Evolutionary conservation across 1,140 invertebrate species (phyloP), one percentile per base, ranked within the genome.

Genomic region (Metopolophium dirhodum): DNA sequence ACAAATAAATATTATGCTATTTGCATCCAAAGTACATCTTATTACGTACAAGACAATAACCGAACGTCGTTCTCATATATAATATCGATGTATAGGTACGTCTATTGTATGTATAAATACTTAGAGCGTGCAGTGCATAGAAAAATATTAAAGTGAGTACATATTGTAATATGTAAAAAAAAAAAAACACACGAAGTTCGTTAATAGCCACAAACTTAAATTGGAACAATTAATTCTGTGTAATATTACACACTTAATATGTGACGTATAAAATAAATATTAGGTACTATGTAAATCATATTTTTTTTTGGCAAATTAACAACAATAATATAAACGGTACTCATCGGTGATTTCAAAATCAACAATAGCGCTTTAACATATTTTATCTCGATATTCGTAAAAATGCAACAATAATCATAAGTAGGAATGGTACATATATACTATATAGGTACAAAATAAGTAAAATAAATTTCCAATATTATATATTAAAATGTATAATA

Each of bases 31-130:
- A 86, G 85, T 86, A 26, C 85, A 47, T 47, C 9, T 86, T 86
- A 86, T 85, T 85, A 41, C 82, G 82, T 85, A 85, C 82, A 85
- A 26, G 45, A 85, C n/a, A 85, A 45, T 85, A 85, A 37, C 3
- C 30, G 61, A 68, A 68, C 61, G 61, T n/a, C 26, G 30, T 68
- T 30, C 3, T 68, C 30, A n/a, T 68, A 9, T 23, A 57, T 57
- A 23, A 57, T 57, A 57, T 77, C 18, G 30, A 18, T 77, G 57
- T 57, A 37, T 37, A 54, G 23, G 14, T n/a, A 77, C 61, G 30
- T 77, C 61, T 77, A n/a, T 77, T 14, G n/a, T n/a, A 68, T 77
- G 6, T 77, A 77, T 77, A 77, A 77, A 77, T 35, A n/a, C 61
- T n/a, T n/a, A 4, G 30, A 68, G 11, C 61, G 61, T n/a, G 14